Percentiles rank a stretch among this genome's conserved stretches.
phyloP scores from a whole-genome alignment of 2,113 vertebrate species.

The Dromas ardeola region DNA sequence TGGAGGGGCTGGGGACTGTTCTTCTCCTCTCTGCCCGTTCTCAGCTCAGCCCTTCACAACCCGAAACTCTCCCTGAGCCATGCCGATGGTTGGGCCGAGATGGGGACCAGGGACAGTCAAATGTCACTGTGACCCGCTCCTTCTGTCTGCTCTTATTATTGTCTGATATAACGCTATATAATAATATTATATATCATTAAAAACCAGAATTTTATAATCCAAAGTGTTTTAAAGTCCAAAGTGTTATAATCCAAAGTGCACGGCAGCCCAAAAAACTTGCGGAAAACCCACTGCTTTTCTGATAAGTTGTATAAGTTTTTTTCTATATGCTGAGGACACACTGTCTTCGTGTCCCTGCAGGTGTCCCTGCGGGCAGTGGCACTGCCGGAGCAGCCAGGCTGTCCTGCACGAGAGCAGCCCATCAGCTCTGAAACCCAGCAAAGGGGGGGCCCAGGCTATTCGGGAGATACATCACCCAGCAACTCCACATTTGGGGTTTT shows the following conservation, averaged over 20 bases:
- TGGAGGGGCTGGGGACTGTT: not conserved
- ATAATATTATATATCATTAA: not conserved
- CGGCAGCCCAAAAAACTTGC: not conserved
- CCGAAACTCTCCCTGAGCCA: not conserved
- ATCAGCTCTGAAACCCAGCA: not conserved
- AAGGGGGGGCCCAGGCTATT: not conserved
- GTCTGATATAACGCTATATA: fast-evolving
- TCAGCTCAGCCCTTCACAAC: not conserved
- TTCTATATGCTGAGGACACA: fast-evolving
- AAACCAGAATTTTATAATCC: fast-evolving
- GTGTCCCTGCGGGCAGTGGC: not conserved
- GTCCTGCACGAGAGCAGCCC: not conserved
- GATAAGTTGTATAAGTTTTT: not conserved
- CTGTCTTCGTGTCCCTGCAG: fast-evolving
- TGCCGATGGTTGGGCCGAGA: fast-evolving
- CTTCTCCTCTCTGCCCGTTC: not conserved
- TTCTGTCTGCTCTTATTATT: not conserved
- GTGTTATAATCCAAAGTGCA: too few relatives aligned
- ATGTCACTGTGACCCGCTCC: not conserved
- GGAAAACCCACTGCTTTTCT: not conserved
- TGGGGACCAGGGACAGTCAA: not conserved
- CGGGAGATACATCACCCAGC: not conserved
- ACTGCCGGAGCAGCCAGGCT: not conserved
- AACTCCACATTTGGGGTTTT: fast-evolving
- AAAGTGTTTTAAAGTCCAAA: not conserved